phyloP scores from a whole-genome alignment of 2,113 vertebrate genomes.

The Setophaga coronata region DNA sequence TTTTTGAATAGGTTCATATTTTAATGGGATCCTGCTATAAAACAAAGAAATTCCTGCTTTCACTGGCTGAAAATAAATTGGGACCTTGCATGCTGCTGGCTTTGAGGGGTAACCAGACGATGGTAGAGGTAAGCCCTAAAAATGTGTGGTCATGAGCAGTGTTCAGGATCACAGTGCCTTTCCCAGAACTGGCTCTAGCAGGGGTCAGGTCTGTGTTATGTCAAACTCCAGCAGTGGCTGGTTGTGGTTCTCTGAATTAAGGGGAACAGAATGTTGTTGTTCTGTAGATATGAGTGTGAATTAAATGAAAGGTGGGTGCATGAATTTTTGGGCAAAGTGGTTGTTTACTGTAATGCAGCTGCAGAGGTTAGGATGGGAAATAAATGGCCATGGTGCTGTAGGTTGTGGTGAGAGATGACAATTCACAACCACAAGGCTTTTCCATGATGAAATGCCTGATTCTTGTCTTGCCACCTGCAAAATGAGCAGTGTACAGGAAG shows the following conservation, averaged over 20 bases:
- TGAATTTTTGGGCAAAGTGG: not conserved
- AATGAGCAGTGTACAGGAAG: not conserved
- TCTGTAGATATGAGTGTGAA: not conserved
- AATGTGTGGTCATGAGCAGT: not conserved
- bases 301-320: not conserved
- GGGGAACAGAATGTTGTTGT: not conserved
- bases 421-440: not conserved
- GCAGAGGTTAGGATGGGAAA: not conserved
- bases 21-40: constrained; percentile 99
- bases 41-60: constrained; percentile 98
- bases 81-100: constrained; percentile 98
- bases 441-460: not conserved
- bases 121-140: constrained; percentile 89
- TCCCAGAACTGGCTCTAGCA: not conserved
- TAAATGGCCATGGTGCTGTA: not conserved
- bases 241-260: not conserved
- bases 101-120: constrained; percentile 96
- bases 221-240: not conserved
- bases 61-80: constrained; percentile 96
- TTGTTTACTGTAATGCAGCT: not conserved
- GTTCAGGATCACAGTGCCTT: not conserved
- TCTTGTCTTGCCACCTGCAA: not conserved
- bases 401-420: not conserved
- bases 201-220: not conserved
- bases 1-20: constrained; percentile 88